A percentile compares a stretch with the other conserved stretches of the same genome.
Conservation (phyloP, 1,140 invertebrate genomes). For the Nasonia giraulti region DNA sequence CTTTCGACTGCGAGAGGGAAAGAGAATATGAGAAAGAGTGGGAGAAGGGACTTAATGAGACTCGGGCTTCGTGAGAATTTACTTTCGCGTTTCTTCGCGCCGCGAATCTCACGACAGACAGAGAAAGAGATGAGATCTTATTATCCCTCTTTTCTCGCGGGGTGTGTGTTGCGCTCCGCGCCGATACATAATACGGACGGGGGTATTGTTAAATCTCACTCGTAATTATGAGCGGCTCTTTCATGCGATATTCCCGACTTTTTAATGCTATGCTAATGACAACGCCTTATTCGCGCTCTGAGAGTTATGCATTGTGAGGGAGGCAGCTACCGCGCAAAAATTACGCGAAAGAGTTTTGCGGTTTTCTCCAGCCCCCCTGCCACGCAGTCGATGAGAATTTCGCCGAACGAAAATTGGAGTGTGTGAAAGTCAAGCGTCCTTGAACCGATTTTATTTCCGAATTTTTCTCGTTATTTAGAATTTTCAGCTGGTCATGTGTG, state of each 20-base stretch:
- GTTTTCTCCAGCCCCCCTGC: background rate
- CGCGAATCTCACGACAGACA: slow-evolving; percentile 39
- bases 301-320: background rate
- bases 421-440: background rate
- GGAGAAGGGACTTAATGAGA: slow-evolving; percentile 46
- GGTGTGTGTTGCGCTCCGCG: background rate
- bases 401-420: background rate
- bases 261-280: slow-evolving; percentile 37
- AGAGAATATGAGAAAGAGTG: background rate
- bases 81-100: slow-evolving; percentile 53
- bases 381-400: background rate
- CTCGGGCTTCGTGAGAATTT: slow-evolving; percentile 51
- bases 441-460: background rate
- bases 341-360: slow-evolving; percentile 13
- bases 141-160: slow-evolving; percentile 20
- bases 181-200: background rate
- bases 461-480: background rate
- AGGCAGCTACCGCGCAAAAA: background rate
- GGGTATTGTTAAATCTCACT: background rate
- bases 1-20: slow-evolving; percentile 5
- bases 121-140: slow-evolving; percentile 31
- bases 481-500: background rate
- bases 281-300: background rate
- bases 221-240: background rate
- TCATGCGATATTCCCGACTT: background rate